Base-by-base conservation (phyloP, 35 echinoderm and acorn worm species). In the Apostichopus californicus region DNA sequence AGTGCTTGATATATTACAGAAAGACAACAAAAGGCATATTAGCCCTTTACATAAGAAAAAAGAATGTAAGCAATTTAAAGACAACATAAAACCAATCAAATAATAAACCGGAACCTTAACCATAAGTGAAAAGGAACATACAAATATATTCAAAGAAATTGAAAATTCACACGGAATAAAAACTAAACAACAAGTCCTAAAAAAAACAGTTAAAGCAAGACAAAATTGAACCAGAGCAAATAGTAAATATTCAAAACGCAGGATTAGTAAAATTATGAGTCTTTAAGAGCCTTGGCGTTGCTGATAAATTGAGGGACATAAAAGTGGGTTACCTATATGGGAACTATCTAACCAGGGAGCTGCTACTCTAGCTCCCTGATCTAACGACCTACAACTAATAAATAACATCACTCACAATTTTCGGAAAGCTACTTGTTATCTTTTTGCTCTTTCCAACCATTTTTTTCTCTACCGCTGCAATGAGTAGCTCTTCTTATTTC, bases 341-440 rank as follows among this genome's bases (percentile, higher is more conserved):
- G 34, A 83, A 10, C 14, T 4, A 12, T 1, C 14, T 1, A 83
- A 12, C 9, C n/a, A n/a, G n/a, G n/a, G n/a, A n/a, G n/a, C n/a
- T n/a, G n/a, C n/a, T n/a, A n/a, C n/a, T n/a, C n/a, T n/a, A n/a
- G n/a, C n/a, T n/a, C n/a, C n/a, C n/a, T n/a, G n/a, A n/a, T n/a
- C n/a, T 1, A 83, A 12, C 9, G 6, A 83, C 24, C 5, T 54
- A 83, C 17, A 28, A 13, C 7, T 3, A 82, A 82, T 18, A 57
- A 34, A 82, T 55, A 55, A 46, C 28, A 82, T 52, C 26, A 82
- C 79, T 82, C 79, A 82, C 79, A 23, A 82, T 82, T 82, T 82
- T n/a, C 79, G 79, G 54, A 82, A 57, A 82, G 23, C 79, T 54
- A 1, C 79, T 82, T 82, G 28, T 18, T 82, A 54, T 82, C 55